Evolutionary conservation across 2,113 vertebrate genomes (phyloP).

Genomic region (Hippocampus zosterae): DNA sequence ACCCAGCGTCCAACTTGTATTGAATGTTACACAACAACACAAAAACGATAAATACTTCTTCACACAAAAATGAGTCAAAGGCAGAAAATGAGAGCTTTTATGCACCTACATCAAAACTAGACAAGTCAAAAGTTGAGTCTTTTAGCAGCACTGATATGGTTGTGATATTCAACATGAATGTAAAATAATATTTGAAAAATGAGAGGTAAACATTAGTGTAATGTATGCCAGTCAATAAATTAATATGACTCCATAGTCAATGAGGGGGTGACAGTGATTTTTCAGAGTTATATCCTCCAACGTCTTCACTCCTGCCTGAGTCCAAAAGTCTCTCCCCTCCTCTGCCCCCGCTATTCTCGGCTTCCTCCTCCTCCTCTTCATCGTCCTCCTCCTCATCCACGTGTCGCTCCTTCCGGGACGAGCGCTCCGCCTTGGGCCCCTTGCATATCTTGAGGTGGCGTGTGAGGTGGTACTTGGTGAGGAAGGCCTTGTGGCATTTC

Average conservation of each 20-base stretch:
- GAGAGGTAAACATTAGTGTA: slow-evolving; percentile 28
- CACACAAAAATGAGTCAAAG: slow-evolving; percentile 1
- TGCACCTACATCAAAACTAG: slow-evolving; percentile 16
- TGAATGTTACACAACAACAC: background rate
- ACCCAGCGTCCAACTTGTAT: background rate
- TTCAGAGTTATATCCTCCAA: slow-evolving; percentile 63
- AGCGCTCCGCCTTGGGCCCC: slow-evolving; percentile 78
- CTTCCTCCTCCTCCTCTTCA: slow-evolving; percentile 61
- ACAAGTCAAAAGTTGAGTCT: slow-evolving; percentile 7
- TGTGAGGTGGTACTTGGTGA: slow-evolving; percentile 97
- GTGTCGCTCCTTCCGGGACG: slow-evolving; percentile 78
- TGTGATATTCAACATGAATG: background rate
- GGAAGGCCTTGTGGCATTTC: slow-evolving; percentile 94
- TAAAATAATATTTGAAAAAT: slow-evolving; percentile 24
- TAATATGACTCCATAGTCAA: slow-evolving; percentile 41
- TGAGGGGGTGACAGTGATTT: slow-evolving; percentile 62
- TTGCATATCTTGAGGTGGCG: slow-evolving; percentile 97
- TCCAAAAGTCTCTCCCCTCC: slow-evolving; percentile 53
- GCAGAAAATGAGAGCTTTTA: slow-evolving; percentile 20
- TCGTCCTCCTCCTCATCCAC: slow-evolving; percentile 77
- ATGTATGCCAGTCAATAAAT: slow-evolving; percentile 40
- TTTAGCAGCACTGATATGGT: slow-evolving; percentile 27
- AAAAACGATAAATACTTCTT: background rate
- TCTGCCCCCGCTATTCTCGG: slow-evolving; percentile 56
- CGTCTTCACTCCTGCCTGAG: slow-evolving; percentile 54